These are phyloP conservation scores for Strix occidentalis DNA, from an alignment of 2,797 vertebrate species.

Conservation along the genomic window DNA sequence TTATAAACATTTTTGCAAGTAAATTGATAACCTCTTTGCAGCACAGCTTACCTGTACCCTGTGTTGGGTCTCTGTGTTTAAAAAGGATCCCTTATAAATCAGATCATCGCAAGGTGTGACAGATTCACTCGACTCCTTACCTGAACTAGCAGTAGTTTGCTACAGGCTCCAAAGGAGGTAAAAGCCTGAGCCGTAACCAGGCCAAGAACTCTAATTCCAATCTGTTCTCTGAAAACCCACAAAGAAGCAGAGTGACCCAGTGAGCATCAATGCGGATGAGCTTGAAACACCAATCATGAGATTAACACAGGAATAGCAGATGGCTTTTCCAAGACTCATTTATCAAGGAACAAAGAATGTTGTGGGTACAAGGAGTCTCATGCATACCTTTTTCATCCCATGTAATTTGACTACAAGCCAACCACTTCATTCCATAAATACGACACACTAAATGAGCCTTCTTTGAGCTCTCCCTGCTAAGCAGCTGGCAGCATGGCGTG, in stretches of 20 bases:
- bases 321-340: not conserved
- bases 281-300: not conserved
- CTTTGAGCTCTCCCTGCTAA: not conserved
- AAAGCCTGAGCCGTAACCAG: rapidly evolving
- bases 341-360: not conserved
- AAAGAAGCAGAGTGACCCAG: not conserved
- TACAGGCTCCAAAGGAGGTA: not conserved
- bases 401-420: not conserved
- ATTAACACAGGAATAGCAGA: not conserved
- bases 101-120: not conserved
- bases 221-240: too few species aligned
- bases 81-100: slow-evolving; percentile 14
- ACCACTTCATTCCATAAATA: not conserved
- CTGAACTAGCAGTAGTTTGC: too few species aligned
- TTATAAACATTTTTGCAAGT: not conserved
- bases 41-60: not conserved
- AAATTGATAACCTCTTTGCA: not conserved
- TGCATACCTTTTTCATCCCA: not conserved
- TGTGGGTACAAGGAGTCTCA: not conserved
- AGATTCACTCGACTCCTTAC: not conserved
- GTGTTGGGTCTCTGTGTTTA: not conserved
- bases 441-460: not conserved
- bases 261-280: not conserved
- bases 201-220: not conserved
- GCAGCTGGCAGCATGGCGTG: not conserved